Conservation (phyloP, 92 coral and sea anemone species). For the Meandrina meandrites region DNA sequence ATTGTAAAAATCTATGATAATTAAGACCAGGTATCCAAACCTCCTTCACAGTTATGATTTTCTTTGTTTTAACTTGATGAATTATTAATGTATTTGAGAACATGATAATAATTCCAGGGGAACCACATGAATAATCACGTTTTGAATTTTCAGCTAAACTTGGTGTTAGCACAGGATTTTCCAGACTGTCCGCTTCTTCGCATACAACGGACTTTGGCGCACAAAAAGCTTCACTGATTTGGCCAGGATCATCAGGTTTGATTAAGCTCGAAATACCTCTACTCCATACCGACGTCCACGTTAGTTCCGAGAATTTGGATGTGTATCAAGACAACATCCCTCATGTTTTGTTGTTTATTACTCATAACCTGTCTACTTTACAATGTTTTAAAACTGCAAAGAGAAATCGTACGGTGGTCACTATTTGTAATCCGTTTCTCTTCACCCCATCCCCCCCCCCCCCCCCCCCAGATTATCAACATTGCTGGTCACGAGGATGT, state of each 20-base stretch:
- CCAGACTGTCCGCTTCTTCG: slow-evolving; percentile 28
- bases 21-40: no score
- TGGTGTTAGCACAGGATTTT: slow-evolving; percentile 26
- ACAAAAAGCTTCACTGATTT: neutral
- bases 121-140: neutral
- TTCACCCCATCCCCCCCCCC: no score
- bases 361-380: neutral
- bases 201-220: neutral
- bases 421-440: no score
- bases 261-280: neutral
- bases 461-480: no score
- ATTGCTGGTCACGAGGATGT: no score
- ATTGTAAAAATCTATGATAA: no score
- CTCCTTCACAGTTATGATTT: no score
- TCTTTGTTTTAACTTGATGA: no score
- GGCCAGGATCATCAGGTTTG: slow-evolving; percentile 26
- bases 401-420: no score
- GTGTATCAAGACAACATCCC: neutral
- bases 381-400: neutral
- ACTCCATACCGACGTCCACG: neutral
- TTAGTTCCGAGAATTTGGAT: neutral
- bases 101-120: no score
- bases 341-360: neutral
- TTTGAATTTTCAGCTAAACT: slow-evolving; percentile 32
- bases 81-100: no score